Percentiles rank a stretch among this genome's conserved stretches.
phyloP scores from a whole-genome alignment of 30 jellyfish, hydroid and myxozoan species.

The Turritopsis dohrnii region DNA sequence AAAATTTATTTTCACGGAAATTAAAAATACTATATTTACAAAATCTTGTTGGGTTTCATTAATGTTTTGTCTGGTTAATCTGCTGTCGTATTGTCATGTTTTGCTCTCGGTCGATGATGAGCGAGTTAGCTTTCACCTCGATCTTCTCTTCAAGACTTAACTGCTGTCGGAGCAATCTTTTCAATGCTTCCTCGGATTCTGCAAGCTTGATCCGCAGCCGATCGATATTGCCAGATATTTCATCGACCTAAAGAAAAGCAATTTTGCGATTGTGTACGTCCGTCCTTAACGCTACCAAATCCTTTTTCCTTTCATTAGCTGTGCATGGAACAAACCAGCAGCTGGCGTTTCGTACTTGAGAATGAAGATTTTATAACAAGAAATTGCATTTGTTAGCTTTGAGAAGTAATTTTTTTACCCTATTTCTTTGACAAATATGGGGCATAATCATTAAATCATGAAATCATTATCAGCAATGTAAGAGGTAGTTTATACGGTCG shows the following conservation, averaged over 20 bases:
- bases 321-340: too few relatives aligned
- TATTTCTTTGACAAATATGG: too few relatives aligned
- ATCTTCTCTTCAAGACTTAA: constrained; percentile 73
- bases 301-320: too few relatives aligned
- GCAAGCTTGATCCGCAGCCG: constrained; percentile 55
- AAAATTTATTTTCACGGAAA: neutral
- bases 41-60: neutral
- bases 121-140: constrained; percentile 63
- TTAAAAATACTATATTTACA: neutral
- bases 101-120: constrained; percentile 82
- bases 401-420: too few relatives aligned
- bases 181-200: constrained; percentile 60
- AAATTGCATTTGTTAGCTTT: too few relatives aligned
- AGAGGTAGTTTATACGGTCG: too few relatives aligned
- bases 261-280: too few relatives aligned
- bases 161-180: constrained; percentile 67
- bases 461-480: too few relatives aligned
- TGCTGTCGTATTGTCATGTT: constrained; percentile 67
- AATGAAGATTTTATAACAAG: too few relatives aligned
- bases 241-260: constrained; percentile 53
- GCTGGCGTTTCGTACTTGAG: too few relatives aligned
- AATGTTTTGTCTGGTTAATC: constrained; percentile 38
- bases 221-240: constrained; percentile 55
- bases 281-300: too few relatives aligned
- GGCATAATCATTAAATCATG: too few relatives aligned